Conservation (phyloP, 2,888 invertebrate genomes). For the Embidobia sp. region DNA sequence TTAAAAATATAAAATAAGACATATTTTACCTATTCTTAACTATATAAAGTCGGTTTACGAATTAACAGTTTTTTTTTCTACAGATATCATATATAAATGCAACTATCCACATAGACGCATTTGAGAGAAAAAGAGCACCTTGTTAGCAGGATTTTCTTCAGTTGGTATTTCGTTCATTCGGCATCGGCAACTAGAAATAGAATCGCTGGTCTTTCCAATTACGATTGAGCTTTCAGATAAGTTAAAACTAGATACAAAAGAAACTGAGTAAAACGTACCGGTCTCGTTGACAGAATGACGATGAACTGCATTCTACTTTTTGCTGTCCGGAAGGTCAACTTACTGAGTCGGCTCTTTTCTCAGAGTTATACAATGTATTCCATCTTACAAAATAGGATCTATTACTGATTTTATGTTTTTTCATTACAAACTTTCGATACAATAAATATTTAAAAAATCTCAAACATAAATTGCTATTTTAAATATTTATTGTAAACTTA, state of each 20-base stretch:
- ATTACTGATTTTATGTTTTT: too few species aligned
- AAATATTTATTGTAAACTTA: too few species aligned
- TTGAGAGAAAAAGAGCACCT: conserved; percentile 12
- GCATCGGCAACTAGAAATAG: conserved; percentile 42
- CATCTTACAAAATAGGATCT: not conserved
- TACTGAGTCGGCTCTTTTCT: conserved; percentile 5
- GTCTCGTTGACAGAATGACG: conserved; percentile 37
- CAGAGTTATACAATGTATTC: not conserved
- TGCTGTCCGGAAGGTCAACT: conserved; percentile 17
- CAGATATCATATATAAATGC: not conserved
- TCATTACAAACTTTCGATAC: too few species aligned
- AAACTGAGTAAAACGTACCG: conserved; percentile 7
- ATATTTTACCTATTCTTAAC: too few species aligned
- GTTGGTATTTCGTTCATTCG: conserved; percentile 30
- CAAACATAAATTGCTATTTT: not conserved
- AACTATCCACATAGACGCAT: not conserved
- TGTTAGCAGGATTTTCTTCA: conserved; percentile 21
- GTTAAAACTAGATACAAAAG: conserved; percentile 44
- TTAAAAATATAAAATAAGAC: too few species aligned
- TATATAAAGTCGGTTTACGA: too few species aligned
- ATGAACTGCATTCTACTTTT: conserved; percentile 19
- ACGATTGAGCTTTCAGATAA: conserved; percentile 38
- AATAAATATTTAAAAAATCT: too few species aligned
- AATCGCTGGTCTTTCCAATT: conserved; percentile 40
- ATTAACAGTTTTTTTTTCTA: not conserved